Conservation (phyloP, 2,888 invertebrate genomes). For the Rhagonycha lutea region DNA sequence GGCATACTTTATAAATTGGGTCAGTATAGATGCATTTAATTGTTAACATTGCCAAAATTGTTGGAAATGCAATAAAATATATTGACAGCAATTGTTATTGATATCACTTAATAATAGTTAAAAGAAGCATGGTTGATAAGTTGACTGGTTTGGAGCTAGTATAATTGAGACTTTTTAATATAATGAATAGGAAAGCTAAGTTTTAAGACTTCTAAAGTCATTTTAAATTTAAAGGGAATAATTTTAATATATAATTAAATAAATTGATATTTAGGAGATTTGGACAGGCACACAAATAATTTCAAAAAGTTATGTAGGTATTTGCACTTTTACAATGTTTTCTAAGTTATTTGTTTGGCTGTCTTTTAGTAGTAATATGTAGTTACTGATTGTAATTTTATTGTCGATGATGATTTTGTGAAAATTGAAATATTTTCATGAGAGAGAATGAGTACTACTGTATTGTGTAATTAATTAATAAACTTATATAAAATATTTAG, state of each 20-base stretch:
- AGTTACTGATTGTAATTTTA: slow-evolving; percentile 32
- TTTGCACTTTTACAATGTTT: slow-evolving; percentile 4
- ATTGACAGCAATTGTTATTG: slow-evolving; percentile 49
- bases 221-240: slow-evolving; percentile 33
- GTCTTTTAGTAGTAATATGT: slow-evolving; percentile 21
- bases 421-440: slow-evolving; percentile 44
- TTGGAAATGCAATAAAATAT: slow-evolving; percentile 45
- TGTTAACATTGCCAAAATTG: slow-evolving; percentile 46
- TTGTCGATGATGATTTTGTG: slow-evolving; percentile 40
- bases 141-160: slow-evolving; percentile 18
- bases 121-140: slow-evolving; percentile 35
- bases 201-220: slow-evolving; percentile 39
- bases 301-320: background rate
- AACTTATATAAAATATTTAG: slow-evolving; percentile 31
- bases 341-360: slow-evolving; percentile 4
- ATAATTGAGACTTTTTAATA: slow-evolving; percentile 37
- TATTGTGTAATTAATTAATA: slow-evolving; percentile 47
- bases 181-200: slow-evolving; percentile 36
- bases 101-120: slow-evolving; percentile 41
- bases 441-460: slow-evolving; percentile 42
- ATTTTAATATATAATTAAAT: slow-evolving; percentile 22
- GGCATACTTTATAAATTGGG: slow-evolving; percentile 26
- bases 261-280: slow-evolving; percentile 30
- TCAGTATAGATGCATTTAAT: slow-evolving; percentile 33
- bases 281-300: slow-evolving; percentile 6